Evolutionary conservation across 2,113 vertebrate genomes (phyloP).

Genomic region (Pygathrix nemaeus): DNA sequence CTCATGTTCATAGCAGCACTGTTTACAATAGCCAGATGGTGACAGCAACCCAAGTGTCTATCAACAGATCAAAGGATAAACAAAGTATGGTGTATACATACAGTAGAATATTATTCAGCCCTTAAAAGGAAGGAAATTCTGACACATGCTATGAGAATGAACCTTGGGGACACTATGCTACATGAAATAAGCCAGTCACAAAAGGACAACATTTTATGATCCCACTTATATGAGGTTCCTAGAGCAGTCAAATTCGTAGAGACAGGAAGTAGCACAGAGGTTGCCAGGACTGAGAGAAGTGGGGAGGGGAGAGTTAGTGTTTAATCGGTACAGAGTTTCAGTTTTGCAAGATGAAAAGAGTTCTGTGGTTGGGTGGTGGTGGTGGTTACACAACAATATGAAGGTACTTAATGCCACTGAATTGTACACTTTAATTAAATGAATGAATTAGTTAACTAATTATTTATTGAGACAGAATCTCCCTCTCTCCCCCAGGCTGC

Average conservation of each 20-base stretch:
- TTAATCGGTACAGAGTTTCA: background rate
- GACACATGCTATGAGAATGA: background rate
- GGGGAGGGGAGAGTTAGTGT: background rate
- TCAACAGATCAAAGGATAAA: background rate
- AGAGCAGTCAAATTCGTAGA: background rate
- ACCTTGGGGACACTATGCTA: background rate
- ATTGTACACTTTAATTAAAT: background rate
- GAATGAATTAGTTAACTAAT: no score
- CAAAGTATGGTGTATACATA: background rate
- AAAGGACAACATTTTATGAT: background rate
- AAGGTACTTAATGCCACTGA: background rate
- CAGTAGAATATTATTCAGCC: background rate
- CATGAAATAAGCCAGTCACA: background rate
- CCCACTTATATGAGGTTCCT: background rate
- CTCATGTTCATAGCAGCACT: background rate
- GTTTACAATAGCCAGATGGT: background rate
- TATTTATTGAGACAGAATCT: no score
- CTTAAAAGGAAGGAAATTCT: background rate
- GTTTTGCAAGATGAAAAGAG: background rate
- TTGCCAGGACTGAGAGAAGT: no score
- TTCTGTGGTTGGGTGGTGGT: background rate
- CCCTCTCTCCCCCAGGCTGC: no score
- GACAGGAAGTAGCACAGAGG: background rate
- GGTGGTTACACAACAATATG: background rate
- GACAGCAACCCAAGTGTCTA: no score